Conservation (phyloP, 92 coral and sea anemone species). For the Epizoanthus illoricatus region DNA sequence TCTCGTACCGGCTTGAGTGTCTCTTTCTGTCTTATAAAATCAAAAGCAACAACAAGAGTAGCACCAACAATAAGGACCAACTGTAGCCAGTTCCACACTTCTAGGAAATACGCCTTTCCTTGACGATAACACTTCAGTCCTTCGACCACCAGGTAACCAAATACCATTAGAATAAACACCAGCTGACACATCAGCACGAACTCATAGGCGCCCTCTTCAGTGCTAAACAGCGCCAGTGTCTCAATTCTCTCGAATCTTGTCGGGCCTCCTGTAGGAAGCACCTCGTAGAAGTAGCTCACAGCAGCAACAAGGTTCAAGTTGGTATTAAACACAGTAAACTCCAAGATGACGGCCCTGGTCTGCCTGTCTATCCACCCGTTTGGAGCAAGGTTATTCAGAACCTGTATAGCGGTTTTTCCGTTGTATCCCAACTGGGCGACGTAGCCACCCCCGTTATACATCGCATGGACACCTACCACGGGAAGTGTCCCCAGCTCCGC, state of each 20-base stretch:
- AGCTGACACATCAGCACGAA: slow-evolving; percentile 7
- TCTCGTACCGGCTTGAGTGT: background rate
- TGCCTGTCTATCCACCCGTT: slow-evolving; percentile 55
- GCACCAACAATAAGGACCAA: slow-evolving; percentile 36
- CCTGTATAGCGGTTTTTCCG: slow-evolving; percentile 31
- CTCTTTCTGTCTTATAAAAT: slow-evolving; percentile 30
- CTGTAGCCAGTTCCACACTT: slow-evolving; percentile 49
- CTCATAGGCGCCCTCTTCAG: background rate
- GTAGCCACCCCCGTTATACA: slow-evolving; percentile 49
- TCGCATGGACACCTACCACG: slow-evolving; percentile 26
- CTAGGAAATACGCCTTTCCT: slow-evolving; percentile 9
- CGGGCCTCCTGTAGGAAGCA: slow-evolving; percentile 42
- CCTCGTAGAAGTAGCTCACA: slow-evolving; percentile 38
- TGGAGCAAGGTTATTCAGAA: slow-evolving; percentile 25
- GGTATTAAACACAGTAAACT: slow-evolving; percentile 36
- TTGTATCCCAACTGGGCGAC: slow-evolving; percentile 52
- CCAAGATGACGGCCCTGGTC: slow-evolving; percentile 49
- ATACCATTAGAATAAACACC: slow-evolving; percentile 38
- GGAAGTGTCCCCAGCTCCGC: slow-evolving; percentile 22
- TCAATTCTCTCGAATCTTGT: slow-evolving; percentile 1
- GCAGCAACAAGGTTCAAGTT: slow-evolving; percentile 26
- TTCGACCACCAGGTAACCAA: slow-evolving; percentile 41
- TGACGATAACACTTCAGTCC: slow-evolving; percentile 35
- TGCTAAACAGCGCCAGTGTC: slow-evolving; percentile 4
- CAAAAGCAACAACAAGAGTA: slow-evolving; percentile 7